Base-by-base conservation (phyloP, 1,140 invertebrate species). In the Ctenoplectra terminalis region DNA sequence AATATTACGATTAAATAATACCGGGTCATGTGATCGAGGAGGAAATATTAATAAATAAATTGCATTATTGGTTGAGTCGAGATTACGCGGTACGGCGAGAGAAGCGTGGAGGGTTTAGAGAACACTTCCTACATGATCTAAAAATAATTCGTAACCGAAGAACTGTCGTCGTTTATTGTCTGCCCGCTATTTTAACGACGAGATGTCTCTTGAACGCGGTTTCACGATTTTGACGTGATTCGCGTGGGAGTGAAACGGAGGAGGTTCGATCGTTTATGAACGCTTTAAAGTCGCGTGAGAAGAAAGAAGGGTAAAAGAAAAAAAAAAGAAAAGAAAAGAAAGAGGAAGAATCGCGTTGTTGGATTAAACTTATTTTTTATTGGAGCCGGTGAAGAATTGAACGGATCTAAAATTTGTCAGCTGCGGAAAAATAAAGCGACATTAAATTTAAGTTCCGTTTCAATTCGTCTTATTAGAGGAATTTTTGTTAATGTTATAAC, bases 1-100 rank as follows among this genome's bases (percentile, higher is more conserved):
- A 81, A 81, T 73, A 63, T 64, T 11, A 15, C 46, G 60, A 63
- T 63, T 46, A 67, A 37, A 48, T 56, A n/a, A 48, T 54, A 40
- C 11, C 1, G 2, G 4, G 60, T 58, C 26, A 29, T 20, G 13
- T 1, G 31, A 60, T 3, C 0, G 0, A 54, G 7, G 6, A 5
- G 15, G 5, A n/a, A n/a, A n/a, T n/a, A n/a, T n/a, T n/a, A n/a
- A n/a, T n/a, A n/a, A n/a, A n/a, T n/a, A n/a, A n/a, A n/a, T 37
- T 61, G 31, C 48, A 70, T 70, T 37, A 70, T 70, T 70, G 31
- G 54, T 70, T 15, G 9, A 34, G 66, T 0, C 43, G 46, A 8
- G 48, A 40, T 40, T 40, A 17, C n/a, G n/a, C 34, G 6, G 23
- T 1, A 1, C 29, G 23, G 13, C 23, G 6, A 71, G 40, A 11